A percentile compares a stretch with the other conserved stretches of the same genome.
Evolutionary conservation across 2,797 vertebrate genomes (phyloP).

Genomic region (Mormyrus hasselquistii): DNA sequence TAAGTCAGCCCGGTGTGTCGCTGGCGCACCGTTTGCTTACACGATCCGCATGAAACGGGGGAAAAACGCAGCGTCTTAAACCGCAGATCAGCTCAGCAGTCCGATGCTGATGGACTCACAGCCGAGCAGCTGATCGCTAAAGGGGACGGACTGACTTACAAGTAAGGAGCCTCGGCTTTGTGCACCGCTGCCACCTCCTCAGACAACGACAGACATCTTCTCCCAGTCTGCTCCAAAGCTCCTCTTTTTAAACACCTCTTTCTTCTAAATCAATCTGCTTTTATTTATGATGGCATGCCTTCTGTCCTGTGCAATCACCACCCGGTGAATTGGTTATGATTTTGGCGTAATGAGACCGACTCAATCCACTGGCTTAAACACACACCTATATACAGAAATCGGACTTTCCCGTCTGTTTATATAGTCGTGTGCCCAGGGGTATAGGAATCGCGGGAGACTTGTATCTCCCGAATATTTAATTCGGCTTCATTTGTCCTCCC

Average conservation of each 20-base stretch:
- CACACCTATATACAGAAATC: not conserved
- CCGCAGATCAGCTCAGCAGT: constrained; percentile 73
- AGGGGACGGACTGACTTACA: constrained; percentile 91
- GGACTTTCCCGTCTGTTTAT: not conserved
- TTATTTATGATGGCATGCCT: not conserved
- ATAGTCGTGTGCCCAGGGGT: not conserved
- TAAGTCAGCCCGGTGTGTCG: constrained; percentile 47
- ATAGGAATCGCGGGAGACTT: not conserved
- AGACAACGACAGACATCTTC: not conserved
- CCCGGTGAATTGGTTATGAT: not conserved
- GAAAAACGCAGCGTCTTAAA: constrained; percentile 61
- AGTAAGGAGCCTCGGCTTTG: constrained; percentile 70
- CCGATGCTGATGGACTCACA: constrained; percentile 76
- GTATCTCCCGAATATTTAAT: not conserved
- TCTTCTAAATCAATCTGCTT: not conserved
- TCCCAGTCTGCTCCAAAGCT: not conserved
- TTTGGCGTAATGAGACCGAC: not conserved
- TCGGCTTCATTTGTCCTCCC: not conserved
- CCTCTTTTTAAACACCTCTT: not conserved
- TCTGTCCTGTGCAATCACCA: not conserved
- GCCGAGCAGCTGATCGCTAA: constrained; percentile 89
- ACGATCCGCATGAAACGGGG: constrained; percentile 54
- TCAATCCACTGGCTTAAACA: not conserved
- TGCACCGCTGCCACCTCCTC: constrained; percentile 26
- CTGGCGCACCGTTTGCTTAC: not conserved